A percentile compares a stretch with the other conserved stretches of the same genome.
These are phyloP conservation scores for Phrynocephalus forsythii DNA, from an alignment of 2,797 vertebrate genomes.

Conservation along the genomic window DNA sequence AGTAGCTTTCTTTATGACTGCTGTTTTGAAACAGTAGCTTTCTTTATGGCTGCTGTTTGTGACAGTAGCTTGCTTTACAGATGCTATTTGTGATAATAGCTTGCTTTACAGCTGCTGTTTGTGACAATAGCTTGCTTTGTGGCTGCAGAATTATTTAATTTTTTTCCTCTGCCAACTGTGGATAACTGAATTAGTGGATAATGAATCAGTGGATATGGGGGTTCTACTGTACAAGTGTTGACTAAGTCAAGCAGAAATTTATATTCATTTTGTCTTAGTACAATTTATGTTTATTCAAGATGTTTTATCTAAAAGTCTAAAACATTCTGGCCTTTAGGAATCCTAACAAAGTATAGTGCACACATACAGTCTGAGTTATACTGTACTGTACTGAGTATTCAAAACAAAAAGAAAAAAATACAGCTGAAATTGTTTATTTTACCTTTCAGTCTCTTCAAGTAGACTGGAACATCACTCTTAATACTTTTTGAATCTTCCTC, in stretches of 20 bases:
- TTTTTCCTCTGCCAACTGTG: too few species aligned
- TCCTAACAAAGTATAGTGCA: slow-evolving; percentile 12
- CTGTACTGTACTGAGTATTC: slow-evolving; percentile 18
- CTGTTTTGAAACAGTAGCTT: too few species aligned
- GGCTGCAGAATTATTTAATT: too few species aligned
- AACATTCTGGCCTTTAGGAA: slow-evolving; percentile 28
- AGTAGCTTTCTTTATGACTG: too few species aligned
- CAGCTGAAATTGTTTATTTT: slow-evolving; percentile 71
- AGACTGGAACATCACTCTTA: slow-evolving; percentile 95
- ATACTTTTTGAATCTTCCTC: slow-evolving; percentile 98
- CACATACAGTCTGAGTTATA: slow-evolving; percentile 23
- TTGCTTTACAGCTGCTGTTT: too few species aligned
- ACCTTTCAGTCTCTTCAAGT: slow-evolving; percentile 98
- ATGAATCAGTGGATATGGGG: too few species aligned
- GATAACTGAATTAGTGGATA: too few species aligned
- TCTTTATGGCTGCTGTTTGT: too few species aligned
- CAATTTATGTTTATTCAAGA: slow-evolving; percentile 37
- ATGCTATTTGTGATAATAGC: too few species aligned
- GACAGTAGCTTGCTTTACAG: too few species aligned
- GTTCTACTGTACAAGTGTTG: slow-evolving; percentile 19
- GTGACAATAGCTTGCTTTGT: too few species aligned
- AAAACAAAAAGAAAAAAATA: slow-evolving; percentile 48
- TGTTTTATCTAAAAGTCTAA: slow-evolving; percentile 42
- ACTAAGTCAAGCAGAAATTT: slow-evolving; percentile 31
- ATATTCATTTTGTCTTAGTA: neutral